Percentiles rank a stretch among this genome's conserved stretches.
These are phyloP conservation scores for Hiodon alosoides DNA, from an alignment of 2,113 vertebrate genomes.

Conservation along the genomic window DNA sequence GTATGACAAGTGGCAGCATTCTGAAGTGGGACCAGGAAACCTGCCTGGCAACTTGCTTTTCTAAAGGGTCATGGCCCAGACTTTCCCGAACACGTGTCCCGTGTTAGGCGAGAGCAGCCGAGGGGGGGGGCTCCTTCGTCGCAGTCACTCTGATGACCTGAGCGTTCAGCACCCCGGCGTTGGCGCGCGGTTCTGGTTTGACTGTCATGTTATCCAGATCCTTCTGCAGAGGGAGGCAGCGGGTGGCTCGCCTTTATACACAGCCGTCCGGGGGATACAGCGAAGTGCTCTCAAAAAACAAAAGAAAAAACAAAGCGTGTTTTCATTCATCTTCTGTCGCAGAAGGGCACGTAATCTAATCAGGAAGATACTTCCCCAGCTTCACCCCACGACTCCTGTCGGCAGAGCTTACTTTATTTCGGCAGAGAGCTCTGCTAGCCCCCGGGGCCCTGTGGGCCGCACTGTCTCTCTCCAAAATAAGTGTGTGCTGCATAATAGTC, in stretches of 20 bases:
- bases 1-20: not conserved
- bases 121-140: too few species aligned
- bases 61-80: slow-evolving; percentile 27
- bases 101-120: too few species aligned
- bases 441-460: slow-evolving; percentile 1
- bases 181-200: too few species aligned
- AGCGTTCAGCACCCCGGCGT: too few species aligned
- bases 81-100: not conserved
- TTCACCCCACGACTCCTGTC: slow-evolving; percentile 33
- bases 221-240: too few species aligned
- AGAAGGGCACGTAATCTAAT: slow-evolving; percentile 55
- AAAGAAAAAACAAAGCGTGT: slow-evolving; percentile 41
- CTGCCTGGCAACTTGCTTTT: slow-evolving; percentile 18
- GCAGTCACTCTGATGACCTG: too few species aligned
- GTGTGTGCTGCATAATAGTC: slow-evolving; percentile 37
- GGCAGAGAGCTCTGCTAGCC: slow-evolving; percentile 22
- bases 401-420: slow-evolving; percentile 22
- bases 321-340: slow-evolving; percentile 52
- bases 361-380: slow-evolving; percentile 51
- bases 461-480: slow-evolving; percentile 43
- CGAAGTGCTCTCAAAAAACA: too few species aligned
- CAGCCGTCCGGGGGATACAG: too few species aligned
- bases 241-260: too few species aligned
- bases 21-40: slow-evolving; percentile 8
- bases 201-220: too few species aligned